Percentiles rank a stretch among this genome's conserved stretches.
Conservation (phyloP, 2,113 vertebrate genomes). For the Pachyramphus minor region DNA sequence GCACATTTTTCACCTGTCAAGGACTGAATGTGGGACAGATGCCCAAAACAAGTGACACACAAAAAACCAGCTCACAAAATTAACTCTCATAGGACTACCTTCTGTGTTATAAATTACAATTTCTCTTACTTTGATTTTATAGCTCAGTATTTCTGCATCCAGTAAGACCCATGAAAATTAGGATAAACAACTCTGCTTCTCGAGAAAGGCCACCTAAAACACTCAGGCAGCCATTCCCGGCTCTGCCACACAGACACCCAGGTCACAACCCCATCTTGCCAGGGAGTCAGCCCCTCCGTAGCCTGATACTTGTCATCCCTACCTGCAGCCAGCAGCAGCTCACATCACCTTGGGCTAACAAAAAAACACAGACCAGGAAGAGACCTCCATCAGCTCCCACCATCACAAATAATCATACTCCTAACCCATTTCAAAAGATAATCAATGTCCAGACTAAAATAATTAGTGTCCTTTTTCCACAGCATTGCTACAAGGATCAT, state of each 20-base stretch:
- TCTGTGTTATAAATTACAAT: background rate
- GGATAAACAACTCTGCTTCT: background rate
- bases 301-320: background rate
- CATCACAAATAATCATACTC: background rate
- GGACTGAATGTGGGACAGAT: slow-evolving; percentile 38
- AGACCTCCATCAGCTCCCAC: background rate
- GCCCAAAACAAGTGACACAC: background rate
- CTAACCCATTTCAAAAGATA: background rate
- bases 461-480: background rate
- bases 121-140: background rate
- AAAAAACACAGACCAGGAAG: background rate
- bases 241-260: background rate
- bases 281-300: background rate
- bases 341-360: background rate
- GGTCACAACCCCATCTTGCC: background rate
- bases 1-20: slow-evolving; percentile 38
- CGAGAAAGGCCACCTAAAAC: background rate
- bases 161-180: background rate
- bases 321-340: background rate
- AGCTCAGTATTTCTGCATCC: background rate
- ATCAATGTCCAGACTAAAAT: background rate
- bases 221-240: fast-evolving
- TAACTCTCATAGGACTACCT: background rate
- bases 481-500: background rate
- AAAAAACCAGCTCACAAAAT: slow-evolving; percentile 1